phyloP scores from a whole-genome alignment of 2,113 vertebrate species.

The Myrmophylax atrothorax region DNA sequence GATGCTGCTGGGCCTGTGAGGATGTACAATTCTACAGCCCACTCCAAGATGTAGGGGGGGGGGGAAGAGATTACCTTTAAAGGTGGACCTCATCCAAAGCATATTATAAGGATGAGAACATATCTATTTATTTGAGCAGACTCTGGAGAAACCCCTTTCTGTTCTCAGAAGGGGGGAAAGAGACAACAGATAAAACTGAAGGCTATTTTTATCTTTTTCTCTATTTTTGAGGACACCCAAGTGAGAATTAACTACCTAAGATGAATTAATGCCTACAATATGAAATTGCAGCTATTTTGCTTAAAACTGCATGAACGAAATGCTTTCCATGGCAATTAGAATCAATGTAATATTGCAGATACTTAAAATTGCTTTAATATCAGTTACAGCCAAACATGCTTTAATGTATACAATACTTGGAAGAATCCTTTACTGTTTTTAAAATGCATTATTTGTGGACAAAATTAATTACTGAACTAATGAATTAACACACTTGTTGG shows the following conservation, averaged over 20 bases:
- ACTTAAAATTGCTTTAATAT: slow-evolving; percentile 20
- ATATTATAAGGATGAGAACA: background rate
- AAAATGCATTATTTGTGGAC: background rate
- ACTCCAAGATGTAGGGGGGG: background rate
- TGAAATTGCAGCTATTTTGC: background rate
- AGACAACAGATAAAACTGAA: background rate
- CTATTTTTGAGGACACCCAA: background rate
- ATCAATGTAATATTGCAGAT: slow-evolving; percentile 28
- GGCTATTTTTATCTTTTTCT: background rate
- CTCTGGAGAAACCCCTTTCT: background rate
- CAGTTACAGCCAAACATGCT: background rate
- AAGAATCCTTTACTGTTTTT: background rate
- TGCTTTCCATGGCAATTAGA: slow-evolving; percentile 3
- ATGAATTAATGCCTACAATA: background rate
- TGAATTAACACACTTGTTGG: background rate
- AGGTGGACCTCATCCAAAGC: background rate
- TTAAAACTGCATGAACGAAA: background rate
- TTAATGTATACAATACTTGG: background rate
- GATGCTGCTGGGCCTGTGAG: background rate
- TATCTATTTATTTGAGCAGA: background rate
- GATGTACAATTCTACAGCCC: background rate
- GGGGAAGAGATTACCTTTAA: background rate
- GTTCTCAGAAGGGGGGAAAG: background rate
- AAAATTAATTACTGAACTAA: background rate
- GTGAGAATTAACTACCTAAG: background rate